Conservation (phyloP, 2,888 invertebrate genomes). For the Eristalinus sepulchralis region DNA sequence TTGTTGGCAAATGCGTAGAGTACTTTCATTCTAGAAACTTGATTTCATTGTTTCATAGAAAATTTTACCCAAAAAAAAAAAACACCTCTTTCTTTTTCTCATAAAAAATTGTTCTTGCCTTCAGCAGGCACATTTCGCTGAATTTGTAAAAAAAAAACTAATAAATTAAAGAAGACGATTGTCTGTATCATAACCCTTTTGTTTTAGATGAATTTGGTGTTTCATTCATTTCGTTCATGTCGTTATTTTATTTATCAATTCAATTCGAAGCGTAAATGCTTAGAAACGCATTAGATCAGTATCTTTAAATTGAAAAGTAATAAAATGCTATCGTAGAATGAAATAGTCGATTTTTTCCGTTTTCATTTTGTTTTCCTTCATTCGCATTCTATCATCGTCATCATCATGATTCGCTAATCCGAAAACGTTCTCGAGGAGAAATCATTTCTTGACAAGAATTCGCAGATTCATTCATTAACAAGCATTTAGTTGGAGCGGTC, state of each 20-base stretch:
- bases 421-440: neutral
- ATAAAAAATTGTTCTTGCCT: slow-evolving; percentile 16
- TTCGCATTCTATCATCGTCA: slow-evolving; percentile 36
- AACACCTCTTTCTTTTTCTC: slow-evolving; percentile 12
- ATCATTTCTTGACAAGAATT: slow-evolving; percentile 42
- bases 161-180: neutral
- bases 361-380: neutral
- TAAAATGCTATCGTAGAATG: slow-evolving; percentile 36
- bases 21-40: slow-evolving; percentile 47
- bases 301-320: slow-evolving; percentile 19
- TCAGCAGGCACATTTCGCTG: neutral
- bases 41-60: slow-evolving; percentile 20
- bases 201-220: slow-evolving; percentile 18
- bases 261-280: slow-evolving; percentile 21
- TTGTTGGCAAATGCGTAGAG: slow-evolving; percentile 71
- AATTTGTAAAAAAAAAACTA: neutral
- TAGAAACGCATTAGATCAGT: slow-evolving; percentile 51
- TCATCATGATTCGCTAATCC: slow-evolving; percentile 12
- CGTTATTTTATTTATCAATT: slow-evolving; percentile 21
- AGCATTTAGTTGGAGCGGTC: neutral
- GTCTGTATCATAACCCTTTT: slow-evolving; percentile 4
- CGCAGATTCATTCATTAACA: slow-evolving; percentile 24
- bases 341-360: slow-evolving; percentile 30
- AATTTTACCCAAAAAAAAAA: neutral
- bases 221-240: slow-evolving; percentile 39